Evolutionary conservation across 2,113 vertebrate genomes (phyloP), one percentile per base, ranked within the genome.

Genomic region (Misgurnus anguillicaudatus): DNA sequence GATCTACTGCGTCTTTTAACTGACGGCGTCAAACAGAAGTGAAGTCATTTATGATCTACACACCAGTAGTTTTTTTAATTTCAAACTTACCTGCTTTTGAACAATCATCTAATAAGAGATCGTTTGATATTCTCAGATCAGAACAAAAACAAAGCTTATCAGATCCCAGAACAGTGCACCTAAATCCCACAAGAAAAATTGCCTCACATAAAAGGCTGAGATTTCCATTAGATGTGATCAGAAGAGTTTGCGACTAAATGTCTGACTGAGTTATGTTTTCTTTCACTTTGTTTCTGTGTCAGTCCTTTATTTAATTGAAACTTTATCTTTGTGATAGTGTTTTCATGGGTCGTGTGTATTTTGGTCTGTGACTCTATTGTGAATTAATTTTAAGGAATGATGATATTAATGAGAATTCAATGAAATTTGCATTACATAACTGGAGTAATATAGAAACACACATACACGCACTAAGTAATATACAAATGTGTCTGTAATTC

Each of bases 371-470:
- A 68, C 63, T 42, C 21, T 62, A 71, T 71, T 42, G 63, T 72
- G 45, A 63, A 64, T 53, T 38, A 3, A 41, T 21, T 36, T 39
- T n/a, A 41, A 39, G 58, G 45, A n/a, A 36, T 48, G 77, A 61
- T 63, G 67, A 79, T 71, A 17, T 47, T 53, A 79, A 79, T 71
- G 67, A 53, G n/a, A 72, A 78, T 60, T 45, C n/a, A 67, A 67
- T 67, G 55, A 68, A 78, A 63, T 39, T 36, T 31, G 24, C 9
- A 41, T 79, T 79, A 65, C 68, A 21, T 79, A 72, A 79, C 42
- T 39, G 51, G 42, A 79, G 42, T 73, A 72, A 57, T 73, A 79
- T 71, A 39, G 38, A 72, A 41, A 57, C 57, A 70, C 38, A 57
- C 39, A 77, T 39, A 45, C 19, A 47, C 7, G 8, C 47, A 69